Evolutionary conservation across 2,113 vertebrate genomes (phyloP).

Genomic region (Elachura formosa): DNA sequence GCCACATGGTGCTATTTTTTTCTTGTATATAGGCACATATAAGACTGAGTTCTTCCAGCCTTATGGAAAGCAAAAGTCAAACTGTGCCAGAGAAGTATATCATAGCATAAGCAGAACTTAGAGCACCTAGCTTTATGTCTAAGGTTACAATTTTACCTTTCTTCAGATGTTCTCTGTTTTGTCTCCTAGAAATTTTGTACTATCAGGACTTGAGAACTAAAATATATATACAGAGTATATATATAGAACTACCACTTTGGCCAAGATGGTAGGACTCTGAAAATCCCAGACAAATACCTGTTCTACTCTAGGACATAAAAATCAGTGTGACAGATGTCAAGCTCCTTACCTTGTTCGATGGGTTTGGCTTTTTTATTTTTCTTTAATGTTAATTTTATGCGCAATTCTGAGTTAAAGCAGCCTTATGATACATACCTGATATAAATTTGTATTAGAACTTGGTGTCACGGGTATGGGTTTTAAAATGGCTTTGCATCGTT

Average conservation of each 20-base stretch:
- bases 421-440: not conserved
- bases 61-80: not conserved
- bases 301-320: not conserved
- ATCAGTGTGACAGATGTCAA: not conserved
- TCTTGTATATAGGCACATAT: not conserved
- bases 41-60: not conserved
- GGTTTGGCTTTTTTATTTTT: too few relatives aligned
- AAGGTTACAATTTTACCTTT: not conserved
- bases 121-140: fast-evolving
- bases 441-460: not conserved
- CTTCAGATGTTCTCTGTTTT: not conserved
- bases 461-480: not conserved
- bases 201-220: not conserved
- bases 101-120: not conserved
- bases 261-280: not conserved
- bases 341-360: not conserved
- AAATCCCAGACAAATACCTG: not conserved
- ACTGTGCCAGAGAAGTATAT: not conserved
- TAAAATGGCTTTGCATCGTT: not conserved
- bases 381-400: not conserved
- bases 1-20: not conserved
- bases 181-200: not conserved
- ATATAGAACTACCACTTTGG: not conserved
- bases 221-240: not conserved
- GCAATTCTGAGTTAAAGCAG: not conserved